Evolutionary conservation across 2,797 vertebrate genomes (phyloP), one percentile per base, ranked within the genome.

Genomic region (Clamator glandarius): DNA sequence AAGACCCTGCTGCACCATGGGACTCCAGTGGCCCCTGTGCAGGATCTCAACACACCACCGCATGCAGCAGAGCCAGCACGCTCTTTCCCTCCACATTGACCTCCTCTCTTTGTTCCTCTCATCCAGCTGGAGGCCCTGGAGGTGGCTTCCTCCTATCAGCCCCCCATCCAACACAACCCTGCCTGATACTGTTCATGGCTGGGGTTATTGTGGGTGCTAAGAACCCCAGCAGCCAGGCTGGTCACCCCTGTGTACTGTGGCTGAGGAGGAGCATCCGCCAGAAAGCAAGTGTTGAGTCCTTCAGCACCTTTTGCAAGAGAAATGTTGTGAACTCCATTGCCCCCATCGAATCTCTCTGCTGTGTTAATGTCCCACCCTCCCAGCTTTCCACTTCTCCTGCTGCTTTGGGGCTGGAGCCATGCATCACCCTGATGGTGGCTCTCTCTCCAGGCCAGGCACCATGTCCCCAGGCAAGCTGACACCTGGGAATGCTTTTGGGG

Each of bases 341-440:
- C 12, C 55, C 51, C 3, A 1, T 24, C 59, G 58, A 69, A 80
- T 25, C 42, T 26, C 84, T 57, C 50, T 55, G 35, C 50, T 1
- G 0, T 11, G 35, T 7, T 33, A 25, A 1, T 12, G 26, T 5
- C 67, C 59, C 66, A 52, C 21, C n/a, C n/a, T n/a, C n/a, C n/a
- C n/a, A n/a, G n/a, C 51, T 79, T 25, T 83, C 75, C 57, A 36
- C 12, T 20, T 33, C 75, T 89, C 39, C 66, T n/a, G n/a, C n/a
- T n/a, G n/a, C n/a, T n/a, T n/a, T n/a, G n/a, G 9, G 46, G 42
- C 29, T 86, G 64, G 39, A 69, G 84, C 44, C 1, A 0, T 7
- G 31, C 66, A 29, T 29, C 2, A 5, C 28, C 15, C 70, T 35
- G 46, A 15, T 5, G 5, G 57, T n/a, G 61, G 5, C 24, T 72